These are phyloP conservation scores for Eira barbara DNA, from an alignment of 2,113 vertebrate species.

Conservation along the genomic window DNA sequence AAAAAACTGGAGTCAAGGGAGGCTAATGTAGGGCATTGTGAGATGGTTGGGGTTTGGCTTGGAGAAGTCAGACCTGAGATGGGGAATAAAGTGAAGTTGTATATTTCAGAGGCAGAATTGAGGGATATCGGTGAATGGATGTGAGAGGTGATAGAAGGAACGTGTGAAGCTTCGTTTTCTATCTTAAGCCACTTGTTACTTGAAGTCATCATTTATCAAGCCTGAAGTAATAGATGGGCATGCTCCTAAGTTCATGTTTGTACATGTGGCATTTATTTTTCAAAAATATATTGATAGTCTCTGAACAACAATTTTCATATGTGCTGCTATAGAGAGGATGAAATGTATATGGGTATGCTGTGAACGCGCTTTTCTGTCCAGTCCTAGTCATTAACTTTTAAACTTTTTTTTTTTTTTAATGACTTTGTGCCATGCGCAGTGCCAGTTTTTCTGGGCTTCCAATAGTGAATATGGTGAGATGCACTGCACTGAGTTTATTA, in stretches of 20 bases:
- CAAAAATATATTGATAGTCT: background rate
- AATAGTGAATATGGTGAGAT: background rate
- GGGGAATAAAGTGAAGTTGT: background rate
- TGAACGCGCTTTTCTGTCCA: background rate
- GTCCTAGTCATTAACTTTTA: background rate
- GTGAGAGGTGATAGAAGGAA: background rate
- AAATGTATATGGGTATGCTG: background rate
- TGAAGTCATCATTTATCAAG: background rate
- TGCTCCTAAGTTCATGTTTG: background rate
- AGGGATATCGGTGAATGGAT: background rate
- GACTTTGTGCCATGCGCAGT: background rate
- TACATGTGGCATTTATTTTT: background rate
- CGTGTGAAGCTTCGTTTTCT: background rate
- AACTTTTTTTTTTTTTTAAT: background rate
- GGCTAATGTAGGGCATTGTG: accelerated
- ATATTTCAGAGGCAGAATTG: background rate
- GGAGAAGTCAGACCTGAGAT: background rate
- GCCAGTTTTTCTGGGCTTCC: background rate
- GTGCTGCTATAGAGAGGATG: background rate
- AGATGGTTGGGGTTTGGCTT: background rate
- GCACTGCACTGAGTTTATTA: background rate
- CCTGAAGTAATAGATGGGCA: background rate
- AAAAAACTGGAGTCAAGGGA: background rate
- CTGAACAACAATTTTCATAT: background rate
- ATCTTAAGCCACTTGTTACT: background rate